Evolutionary conservation across 2,797 vertebrate species (phyloP).

Genomic region (Lateolabrax maculatus): DNA sequence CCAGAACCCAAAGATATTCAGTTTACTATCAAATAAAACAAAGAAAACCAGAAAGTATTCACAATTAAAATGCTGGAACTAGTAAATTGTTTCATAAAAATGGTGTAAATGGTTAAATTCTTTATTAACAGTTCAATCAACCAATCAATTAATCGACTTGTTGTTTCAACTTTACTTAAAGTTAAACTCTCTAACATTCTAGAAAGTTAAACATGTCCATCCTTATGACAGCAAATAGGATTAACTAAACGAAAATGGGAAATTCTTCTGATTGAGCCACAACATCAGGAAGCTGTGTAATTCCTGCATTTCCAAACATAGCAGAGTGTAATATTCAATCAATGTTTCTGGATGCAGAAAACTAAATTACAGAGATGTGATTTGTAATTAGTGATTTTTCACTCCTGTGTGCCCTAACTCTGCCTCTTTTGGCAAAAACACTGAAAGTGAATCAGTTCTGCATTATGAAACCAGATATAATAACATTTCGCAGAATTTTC

Average conservation of each 20-base stretch:
- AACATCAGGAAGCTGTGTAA: neutral
- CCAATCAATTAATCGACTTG: neutral
- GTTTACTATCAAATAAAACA: neutral
- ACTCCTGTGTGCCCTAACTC: neutral
- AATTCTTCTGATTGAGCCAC: neutral
- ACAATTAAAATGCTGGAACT: neutral
- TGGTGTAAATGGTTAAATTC: neutral
- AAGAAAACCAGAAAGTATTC: neutral
- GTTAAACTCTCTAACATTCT: neutral
- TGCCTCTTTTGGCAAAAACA: neutral
- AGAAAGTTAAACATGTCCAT: too few relatives aligned
- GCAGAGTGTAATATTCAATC: neutral
- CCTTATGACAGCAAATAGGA: neutral
- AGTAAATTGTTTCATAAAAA: neutral
- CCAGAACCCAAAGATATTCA: neutral
- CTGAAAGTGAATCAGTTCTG: conserved; percentile 40
- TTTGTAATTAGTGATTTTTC: conserved; percentile 44
- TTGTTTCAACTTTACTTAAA: neutral
- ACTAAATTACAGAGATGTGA: conserved; percentile 26
- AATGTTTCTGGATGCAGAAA: conserved; percentile 10
- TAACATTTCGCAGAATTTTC: conserved; percentile 27
- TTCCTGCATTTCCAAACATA: neutral
- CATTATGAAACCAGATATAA: conserved; percentile 39
- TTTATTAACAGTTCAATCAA: too few relatives aligned
- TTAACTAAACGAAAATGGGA: too few relatives aligned